Base-by-base conservation (phyloP, 2,797 vertebrate species). In the Avahi laniger region DNA sequence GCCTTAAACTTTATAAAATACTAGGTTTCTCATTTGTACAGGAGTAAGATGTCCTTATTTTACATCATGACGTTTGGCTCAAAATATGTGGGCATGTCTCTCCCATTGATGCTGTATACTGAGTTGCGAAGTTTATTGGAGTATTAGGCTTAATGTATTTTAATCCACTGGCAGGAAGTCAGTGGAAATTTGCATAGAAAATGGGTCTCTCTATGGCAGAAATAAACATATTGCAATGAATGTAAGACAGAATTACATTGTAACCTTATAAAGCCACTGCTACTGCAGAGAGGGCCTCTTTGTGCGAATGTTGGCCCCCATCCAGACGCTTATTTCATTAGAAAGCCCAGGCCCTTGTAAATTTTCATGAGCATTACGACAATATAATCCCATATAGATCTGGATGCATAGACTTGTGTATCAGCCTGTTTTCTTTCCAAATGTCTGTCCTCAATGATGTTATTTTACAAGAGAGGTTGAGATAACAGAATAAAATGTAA, bases 51-150 rank as follows among this genome's bases (percentile, higher is more conserved):
- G 5, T 83, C 76, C 70, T 82, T 87, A 43, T 10, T 73, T 88
- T 52, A 69, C 22, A 67, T 9, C 35, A 1, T 11, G 24, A 12
- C 11, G 7, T 79, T 78, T 84, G 61, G 50, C 48, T 59, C 65
- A 59, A n/a, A 85, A 48, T 65, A 48, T 18, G 7, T 61, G 93
- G 69, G 41, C 28, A 18, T 0, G 0, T 59, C 3, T 65, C 24
- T 50, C n/a, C 72, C 5, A 0, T 20, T 35, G 54, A 41, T 26
- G n/a, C 38, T 84, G 38, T 63, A 38, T 26, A 30, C 14, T 52
- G 38, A 94, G 33, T 78, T 82, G 73, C 94, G 67, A 52, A 69
- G 11, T 13, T 67, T 78, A 18, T 82, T 70, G 70, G 80, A 50
- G 46, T 54, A 72, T 89, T 30, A 65, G 75, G 38, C 57, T 93